These are phyloP conservation scores for Rhinolophus sinicus DNA, from an alignment of 2,113 vertebrate genomes.

Conservation along the genomic window DNA sequence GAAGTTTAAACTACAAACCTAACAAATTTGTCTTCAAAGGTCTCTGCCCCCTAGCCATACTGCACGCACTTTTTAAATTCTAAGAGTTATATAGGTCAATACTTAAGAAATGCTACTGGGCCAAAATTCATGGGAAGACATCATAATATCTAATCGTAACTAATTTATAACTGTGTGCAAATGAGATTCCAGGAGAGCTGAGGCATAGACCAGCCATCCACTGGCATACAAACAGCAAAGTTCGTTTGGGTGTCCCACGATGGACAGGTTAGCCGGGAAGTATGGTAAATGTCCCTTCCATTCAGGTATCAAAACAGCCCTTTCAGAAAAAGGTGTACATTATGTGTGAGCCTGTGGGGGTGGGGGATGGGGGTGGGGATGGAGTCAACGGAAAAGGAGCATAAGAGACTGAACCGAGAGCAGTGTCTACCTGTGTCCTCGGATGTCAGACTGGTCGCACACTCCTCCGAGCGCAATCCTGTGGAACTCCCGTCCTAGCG, in stretches of 20 bases:
- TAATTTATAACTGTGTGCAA: background rate
- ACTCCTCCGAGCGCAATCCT: slow-evolving; percentile 96
- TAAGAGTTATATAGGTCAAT: background rate
- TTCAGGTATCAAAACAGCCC: background rate
- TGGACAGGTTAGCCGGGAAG: background rate
- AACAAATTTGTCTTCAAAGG: background rate
- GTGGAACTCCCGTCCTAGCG: slow-evolving; percentile 96
- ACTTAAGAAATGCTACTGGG: background rate
- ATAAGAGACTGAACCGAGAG: background rate
- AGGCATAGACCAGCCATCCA: background rate
- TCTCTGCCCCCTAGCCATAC: background rate
- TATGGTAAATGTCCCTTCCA: background rate
- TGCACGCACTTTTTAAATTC: background rate
- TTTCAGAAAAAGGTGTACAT: background rate
- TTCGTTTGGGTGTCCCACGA: background rate
- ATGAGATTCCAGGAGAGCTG: background rate
- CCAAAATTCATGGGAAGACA: background rate
- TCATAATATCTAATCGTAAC: background rate
- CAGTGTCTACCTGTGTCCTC: slow-evolving; percentile 93
- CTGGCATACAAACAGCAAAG: background rate
- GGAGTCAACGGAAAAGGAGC: background rate
- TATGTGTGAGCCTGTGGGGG: too few relatives aligned
- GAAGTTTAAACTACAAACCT: background rate
- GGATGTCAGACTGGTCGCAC: slow-evolving; percentile 98
- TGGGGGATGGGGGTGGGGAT: too few relatives aligned